Evolutionary conservation across 2,113 vertebrate genomes (phyloP).

Genomic region (Burhinus oedicnemus): DNA sequence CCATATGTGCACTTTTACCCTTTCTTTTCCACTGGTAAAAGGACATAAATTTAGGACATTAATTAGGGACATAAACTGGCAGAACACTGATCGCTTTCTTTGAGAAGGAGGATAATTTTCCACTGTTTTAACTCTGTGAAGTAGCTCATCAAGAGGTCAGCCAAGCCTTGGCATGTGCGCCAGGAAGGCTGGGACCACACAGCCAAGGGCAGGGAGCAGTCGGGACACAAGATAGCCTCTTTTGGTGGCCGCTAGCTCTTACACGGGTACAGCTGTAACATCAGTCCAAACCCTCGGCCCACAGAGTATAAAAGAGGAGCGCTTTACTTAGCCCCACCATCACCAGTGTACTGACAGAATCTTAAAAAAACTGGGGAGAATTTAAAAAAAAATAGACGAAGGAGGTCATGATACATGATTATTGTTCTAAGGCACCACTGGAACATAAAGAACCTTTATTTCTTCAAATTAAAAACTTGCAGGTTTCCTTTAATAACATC

Average conservation of each 20-base stretch:
- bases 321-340: background rate
- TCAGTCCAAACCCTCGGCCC: background rate
- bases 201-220: background rate
- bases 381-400: background rate
- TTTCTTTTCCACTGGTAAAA: background rate
- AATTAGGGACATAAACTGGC: background rate
- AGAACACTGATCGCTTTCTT: background rate
- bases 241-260: background rate
- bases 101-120: background rate
- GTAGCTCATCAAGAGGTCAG: background rate
- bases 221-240: background rate
- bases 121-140: background rate
- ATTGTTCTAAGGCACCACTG: background rate
- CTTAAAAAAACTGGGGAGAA: background rate
- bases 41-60: background rate
- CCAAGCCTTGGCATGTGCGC: background rate
- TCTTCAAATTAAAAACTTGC: background rate
- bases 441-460: background rate
- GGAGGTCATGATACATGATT: background rate
- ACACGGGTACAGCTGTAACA: no score
- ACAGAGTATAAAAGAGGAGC: background rate
- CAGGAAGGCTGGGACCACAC: background rate
- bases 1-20: background rate
- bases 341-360: background rate
- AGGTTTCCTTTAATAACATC: background rate